Conservation (phyloP, 2,888 invertebrate species). For the Cheilosia soror region DNA sequence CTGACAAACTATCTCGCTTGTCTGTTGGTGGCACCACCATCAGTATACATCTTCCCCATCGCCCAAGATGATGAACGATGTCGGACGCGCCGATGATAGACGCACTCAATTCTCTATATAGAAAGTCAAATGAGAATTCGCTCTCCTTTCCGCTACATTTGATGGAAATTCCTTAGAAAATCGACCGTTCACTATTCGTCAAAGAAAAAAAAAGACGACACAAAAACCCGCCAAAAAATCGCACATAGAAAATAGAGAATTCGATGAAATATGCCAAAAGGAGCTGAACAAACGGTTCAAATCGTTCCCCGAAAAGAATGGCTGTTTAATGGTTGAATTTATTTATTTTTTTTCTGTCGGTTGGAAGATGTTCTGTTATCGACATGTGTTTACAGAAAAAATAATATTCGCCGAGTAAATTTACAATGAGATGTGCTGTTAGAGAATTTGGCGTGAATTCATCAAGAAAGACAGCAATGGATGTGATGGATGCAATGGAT, state of each 20-base stretch:
- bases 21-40: conserved; percentile 41
- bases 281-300: conserved; percentile 5
- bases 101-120: conserved; percentile 22
- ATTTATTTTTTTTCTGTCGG: conserved; percentile 7
- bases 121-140: conserved; percentile 17
- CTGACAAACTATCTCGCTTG: conserved; percentile 30
- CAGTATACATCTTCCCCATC: conserved; percentile 21
- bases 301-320: conserved; percentile 20
- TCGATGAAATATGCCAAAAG: conserved; percentile 32
- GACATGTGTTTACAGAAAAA: conserved; percentile 29
- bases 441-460: conserved; percentile 54
- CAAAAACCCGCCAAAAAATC: conserved; percentile 23
- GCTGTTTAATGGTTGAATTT: conserved; percentile 44
- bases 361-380: conserved; percentile 50
- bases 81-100: conserved; percentile 61
- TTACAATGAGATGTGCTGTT: conserved; percentile 24
- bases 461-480: conserved; percentile 11
- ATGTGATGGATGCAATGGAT: background rate
- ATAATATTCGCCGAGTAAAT: conserved; percentile 17
- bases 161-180: conserved; percentile 68
- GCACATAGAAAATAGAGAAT: conserved; percentile 58
- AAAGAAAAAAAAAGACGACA: conserved; percentile 29
- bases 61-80: conserved; percentile 62
- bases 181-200: conserved; percentile 68
- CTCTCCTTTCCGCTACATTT: conserved; percentile 55